Percentiles rank a stretch among this genome's conserved stretches.
Conservation (phyloP, 2,113 vertebrate genomes). For the Ranitomeya imitator region DNA sequence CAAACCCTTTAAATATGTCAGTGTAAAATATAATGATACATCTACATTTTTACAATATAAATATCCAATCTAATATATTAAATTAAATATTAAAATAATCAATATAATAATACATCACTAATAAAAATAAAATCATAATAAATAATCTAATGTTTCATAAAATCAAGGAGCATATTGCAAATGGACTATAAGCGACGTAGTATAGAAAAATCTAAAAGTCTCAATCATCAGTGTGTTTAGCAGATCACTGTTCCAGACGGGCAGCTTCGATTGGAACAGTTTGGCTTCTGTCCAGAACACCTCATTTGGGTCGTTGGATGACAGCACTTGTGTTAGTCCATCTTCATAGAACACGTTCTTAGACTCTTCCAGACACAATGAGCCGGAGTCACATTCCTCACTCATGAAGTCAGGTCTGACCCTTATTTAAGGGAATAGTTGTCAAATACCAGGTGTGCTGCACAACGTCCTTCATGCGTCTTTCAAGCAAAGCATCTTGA, state of each 20-base stretch:
- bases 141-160: neutral
- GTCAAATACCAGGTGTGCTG: conserved; percentile 48
- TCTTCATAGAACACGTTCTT: conserved; percentile 5
- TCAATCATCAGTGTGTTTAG: neutral
- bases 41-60: neutral
- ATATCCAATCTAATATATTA: neutral
- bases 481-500: neutral
- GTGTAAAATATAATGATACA: neutral
- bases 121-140: neutral
- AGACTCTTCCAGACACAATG: conserved; percentile 7
- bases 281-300: conserved; percentile 24
- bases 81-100: no score
- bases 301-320: neutral
- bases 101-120: neutral
- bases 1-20: no score
- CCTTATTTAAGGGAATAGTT: conserved; percentile 6
- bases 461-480: conserved; percentile 16
- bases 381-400: conserved; percentile 36
- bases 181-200: neutral
- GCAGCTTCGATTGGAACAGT: neutral
- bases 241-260: neutral
- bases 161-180: neutral
- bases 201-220: neutral
- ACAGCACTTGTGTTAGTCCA: neutral
- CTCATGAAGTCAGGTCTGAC: conserved; percentile 44